Evolutionary conservation across 2,888 invertebrate species (phyloP).

Genomic region (Hydraecia micacea): DNA sequence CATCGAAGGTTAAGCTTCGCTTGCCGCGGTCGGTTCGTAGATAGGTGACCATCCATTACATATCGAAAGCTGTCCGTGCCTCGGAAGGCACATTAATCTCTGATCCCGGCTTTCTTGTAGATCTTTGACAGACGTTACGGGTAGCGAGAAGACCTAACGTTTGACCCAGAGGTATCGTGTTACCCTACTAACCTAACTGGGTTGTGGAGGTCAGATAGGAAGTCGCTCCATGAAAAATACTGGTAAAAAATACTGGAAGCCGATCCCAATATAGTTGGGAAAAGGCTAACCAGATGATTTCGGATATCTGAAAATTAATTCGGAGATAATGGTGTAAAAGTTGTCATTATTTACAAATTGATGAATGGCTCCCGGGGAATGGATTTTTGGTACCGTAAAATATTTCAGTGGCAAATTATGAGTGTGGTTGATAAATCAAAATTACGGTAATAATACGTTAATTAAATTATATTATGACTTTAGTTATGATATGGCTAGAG

Average conservation of each 20-base stretch:
- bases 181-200: not conserved
- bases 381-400: conserved; percentile 36
- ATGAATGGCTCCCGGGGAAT: conserved; percentile 45
- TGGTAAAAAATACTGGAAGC: not conserved
- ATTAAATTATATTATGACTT: not conserved
- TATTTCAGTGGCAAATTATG: conserved; percentile 31
- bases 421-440: conserved; percentile 3
- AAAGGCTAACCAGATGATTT: not conserved
- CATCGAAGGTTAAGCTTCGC: no score
- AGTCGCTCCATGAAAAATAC: not conserved
- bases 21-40: no score
- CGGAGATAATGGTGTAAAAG: conserved; percentile 30
- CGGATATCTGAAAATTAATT: conserved; percentile 23
- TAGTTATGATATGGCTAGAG: not conserved
- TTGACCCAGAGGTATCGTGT: not conserved
- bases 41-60: no score
- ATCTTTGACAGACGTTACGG: no score
- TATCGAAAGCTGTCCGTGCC: no score
- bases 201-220: not conserved
- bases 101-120: no score
- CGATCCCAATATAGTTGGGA: not conserved
- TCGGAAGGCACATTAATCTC: no score
- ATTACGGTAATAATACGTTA: not conserved
- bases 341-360: conserved; percentile 47
- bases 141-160: no score